Evolutionary conservation across 2,888 invertebrate species (phyloP).

Genomic region (Ramazzottius varieornatus): DNA sequence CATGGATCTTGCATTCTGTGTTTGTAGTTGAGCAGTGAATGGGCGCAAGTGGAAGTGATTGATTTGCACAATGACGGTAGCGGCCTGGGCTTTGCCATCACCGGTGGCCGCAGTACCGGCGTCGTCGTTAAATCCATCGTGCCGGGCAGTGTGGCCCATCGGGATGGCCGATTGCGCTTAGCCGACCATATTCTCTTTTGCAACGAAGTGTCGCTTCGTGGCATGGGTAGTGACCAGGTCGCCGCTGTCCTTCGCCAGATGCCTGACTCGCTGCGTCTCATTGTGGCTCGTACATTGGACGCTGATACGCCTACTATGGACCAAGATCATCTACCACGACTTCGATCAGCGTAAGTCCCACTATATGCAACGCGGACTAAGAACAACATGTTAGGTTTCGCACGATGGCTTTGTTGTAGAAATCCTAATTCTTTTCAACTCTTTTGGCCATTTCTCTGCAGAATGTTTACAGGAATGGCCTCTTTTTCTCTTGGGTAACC

Average conservation of each 20-base stretch:
- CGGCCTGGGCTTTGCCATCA: constrained; percentile 92
- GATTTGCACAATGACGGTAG: constrained; percentile 90
- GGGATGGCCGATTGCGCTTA: constrained; percentile 80
- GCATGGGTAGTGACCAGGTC: constrained; percentile 62
- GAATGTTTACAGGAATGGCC: no score
- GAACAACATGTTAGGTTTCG: no score
- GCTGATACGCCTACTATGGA: no score
- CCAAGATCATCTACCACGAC: no score
- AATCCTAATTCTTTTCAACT: no score
- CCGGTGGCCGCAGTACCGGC: constrained; percentile 74
- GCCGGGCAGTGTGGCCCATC: constrained; percentile 9
- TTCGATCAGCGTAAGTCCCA: no score
- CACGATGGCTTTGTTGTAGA: no score
- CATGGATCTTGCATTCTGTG: not conserved
- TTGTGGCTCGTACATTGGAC: constrained; percentile 71
- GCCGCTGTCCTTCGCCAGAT: constrained; percentile 80
- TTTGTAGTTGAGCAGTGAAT: constrained; percentile 72
- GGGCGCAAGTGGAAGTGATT: constrained; percentile 96
- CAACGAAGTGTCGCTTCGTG: constrained; percentile 34
- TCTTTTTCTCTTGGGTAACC: no score
- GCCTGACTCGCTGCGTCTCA: constrained; percentile 71
- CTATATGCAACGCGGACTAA: no score
- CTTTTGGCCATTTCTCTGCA: no score
- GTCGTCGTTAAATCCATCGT: constrained; percentile 81
- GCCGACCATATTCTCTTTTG: constrained; percentile 70